Conservation (phyloP, 2,797 vertebrate species). For the Anniella stebbinsi region DNA sequence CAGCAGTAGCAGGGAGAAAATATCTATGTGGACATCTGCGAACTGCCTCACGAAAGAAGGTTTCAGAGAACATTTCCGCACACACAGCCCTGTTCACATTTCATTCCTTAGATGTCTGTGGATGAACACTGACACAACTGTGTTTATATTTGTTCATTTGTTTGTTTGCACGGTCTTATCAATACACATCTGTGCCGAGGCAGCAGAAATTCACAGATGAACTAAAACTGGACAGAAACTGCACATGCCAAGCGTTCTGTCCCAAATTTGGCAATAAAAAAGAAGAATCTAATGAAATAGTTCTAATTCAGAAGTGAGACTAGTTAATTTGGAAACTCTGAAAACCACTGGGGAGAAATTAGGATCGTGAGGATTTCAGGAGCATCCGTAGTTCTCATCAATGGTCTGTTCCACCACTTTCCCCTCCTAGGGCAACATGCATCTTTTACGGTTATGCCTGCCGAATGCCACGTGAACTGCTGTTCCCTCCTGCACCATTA, state of each 20-base stretch:
- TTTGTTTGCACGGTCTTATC: not conserved
- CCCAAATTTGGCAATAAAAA: not conserved
- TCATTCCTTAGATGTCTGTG: not conserved
- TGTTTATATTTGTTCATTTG: no score
- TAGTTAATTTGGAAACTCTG: not conserved
- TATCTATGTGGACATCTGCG: not conserved
- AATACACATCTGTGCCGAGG: not conserved
- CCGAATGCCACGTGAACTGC: not conserved
- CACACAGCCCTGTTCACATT: not conserved
- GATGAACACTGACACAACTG: not conserved
- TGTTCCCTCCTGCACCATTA: constrained; percentile 5
- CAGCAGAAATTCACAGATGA: not conserved
- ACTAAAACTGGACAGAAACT: not conserved
- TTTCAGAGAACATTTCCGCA: not conserved
- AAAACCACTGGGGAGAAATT: not conserved
- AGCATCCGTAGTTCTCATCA: not conserved
- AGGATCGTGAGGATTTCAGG: not conserved
- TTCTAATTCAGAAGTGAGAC: not conserved
- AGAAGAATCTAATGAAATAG: not conserved
- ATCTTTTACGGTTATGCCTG: not conserved
- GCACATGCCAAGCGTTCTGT: not conserved
- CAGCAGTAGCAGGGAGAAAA: no score
- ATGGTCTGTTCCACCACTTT: not conserved
- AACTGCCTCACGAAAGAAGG: not conserved
- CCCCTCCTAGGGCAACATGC: not conserved